A percentile compares a stretch with the other conserved stretches of the same genome.
These are phyloP conservation scores for Leptodactylus fuscus DNA, from an alignment of 2,113 vertebrate genomes.

Conservation along the genomic window DNA sequence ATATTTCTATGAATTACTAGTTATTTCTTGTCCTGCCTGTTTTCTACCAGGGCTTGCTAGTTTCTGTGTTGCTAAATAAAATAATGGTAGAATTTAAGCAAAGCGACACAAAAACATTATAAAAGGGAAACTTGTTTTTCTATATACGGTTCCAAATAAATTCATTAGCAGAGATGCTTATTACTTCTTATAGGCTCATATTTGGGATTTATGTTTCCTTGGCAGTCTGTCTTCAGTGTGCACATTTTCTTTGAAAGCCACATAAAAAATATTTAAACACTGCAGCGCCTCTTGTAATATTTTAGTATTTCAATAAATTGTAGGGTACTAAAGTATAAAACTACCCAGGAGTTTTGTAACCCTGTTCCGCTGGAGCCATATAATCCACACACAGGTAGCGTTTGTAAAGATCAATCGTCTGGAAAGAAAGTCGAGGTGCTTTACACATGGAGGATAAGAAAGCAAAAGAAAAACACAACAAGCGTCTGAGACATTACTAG, in stretches of 20 bases:
- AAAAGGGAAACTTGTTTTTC: constrained; percentile 38
- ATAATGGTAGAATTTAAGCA: neutral
- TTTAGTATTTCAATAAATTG: constrained; percentile 61
- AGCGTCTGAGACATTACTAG: constrained; percentile 23
- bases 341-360: constrained; percentile 50
- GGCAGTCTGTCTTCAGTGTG: constrained; percentile 56
- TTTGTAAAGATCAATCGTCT: constrained; percentile 58
- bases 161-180: constrained; percentile 55
- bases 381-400: constrained; percentile 44
- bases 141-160: constrained; percentile 48
- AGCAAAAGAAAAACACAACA: constrained; percentile 2
- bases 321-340: constrained; percentile 50
- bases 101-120: neutral
- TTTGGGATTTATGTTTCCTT: constrained; percentile 58
- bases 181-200: constrained; percentile 57
- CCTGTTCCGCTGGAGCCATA: constrained; percentile 40
- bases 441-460: constrained; percentile 24
- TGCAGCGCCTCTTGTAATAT: constrained; percentile 61
- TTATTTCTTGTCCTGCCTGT: neutral
- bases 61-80: neutral
- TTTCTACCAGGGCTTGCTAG: neutral
- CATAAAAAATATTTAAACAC: constrained; percentile 61
- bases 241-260: constrained; percentile 55
- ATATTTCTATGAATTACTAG: no score
- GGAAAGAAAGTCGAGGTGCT: constrained; percentile 41